phyloP scores from a whole-genome alignment of 2,113 vertebrate genomes.

The Tachysurus fulvidraco region DNA sequence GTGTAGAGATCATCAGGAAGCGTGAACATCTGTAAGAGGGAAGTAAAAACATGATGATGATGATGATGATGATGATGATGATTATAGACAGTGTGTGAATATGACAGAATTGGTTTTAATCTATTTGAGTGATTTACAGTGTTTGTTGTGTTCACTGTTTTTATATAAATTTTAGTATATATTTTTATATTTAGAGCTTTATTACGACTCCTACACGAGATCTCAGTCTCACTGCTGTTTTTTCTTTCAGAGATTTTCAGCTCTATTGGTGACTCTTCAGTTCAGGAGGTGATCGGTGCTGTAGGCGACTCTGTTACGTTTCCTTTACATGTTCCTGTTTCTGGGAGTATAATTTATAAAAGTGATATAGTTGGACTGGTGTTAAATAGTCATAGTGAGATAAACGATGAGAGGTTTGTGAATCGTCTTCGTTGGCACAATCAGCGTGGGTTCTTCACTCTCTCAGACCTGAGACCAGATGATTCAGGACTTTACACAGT shows the following conservation, averaged over 20 bases:
- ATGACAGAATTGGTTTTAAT: no score
- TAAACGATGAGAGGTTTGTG: neutral
- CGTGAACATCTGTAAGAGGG: no score
- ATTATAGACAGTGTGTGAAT: no score
- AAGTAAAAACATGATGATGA: no score
- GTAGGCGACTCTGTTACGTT: slow-evolving; percentile 21
- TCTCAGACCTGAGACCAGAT: slow-evolving; percentile 18
- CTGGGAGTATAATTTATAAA: neutral
- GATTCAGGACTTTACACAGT: slow-evolving; percentile 23
- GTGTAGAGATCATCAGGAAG: no score
- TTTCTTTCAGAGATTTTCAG: slow-evolving; percentile 19
- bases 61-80: no score
- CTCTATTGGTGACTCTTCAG: slow-evolving; percentile 5
- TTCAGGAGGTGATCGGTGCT: neutral
- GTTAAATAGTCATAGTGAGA: neutral
- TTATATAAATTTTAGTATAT: no score
- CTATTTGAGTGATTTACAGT: no score
- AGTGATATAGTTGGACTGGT: neutral
- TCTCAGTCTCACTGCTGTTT: neutral
- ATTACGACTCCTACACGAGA: neutral
- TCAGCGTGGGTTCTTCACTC: slow-evolving; percentile 14
- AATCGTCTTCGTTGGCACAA: slow-evolving; percentile 19
- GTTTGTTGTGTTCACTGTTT: neutral
- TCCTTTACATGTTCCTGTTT: neutral
- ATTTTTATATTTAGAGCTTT: neutral